Evolutionary conservation across 2,888 invertebrate species (phyloP).

Genomic region (Dryobota labecula): DNA sequence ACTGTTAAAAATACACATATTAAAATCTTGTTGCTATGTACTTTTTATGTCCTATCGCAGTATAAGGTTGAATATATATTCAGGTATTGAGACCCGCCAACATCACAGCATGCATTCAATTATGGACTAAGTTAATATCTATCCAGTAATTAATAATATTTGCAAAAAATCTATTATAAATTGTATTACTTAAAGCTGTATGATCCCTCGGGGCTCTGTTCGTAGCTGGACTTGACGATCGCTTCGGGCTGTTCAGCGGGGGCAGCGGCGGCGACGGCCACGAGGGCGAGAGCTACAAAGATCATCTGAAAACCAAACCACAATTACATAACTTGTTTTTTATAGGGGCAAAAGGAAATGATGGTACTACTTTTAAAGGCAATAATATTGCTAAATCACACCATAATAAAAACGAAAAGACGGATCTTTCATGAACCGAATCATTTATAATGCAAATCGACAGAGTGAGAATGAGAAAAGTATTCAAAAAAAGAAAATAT

Average conservation of each 20-base stretch:
- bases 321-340: neutral
- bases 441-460: neutral
- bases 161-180: neutral
- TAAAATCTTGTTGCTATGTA: neutral
- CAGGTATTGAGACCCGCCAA: neutral
- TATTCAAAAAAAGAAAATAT: neutral
- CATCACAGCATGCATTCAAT: neutral
- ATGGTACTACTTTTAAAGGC: neutral
- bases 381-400: neutral
- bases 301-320: constrained; percentile 51
- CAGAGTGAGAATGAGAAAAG: neutral
- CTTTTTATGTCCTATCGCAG: neutral
- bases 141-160: neutral
- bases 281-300: constrained; percentile 59
- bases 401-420: neutral
- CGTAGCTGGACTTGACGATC: constrained; percentile 7
- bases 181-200: constrained; percentile 32
- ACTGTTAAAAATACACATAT: constrained; percentile 22
- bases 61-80: neutral
- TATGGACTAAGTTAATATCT: neutral
- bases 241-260: constrained; percentile 7
- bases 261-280: constrained; percentile 56
- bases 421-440: neutral
- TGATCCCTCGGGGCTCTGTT: neutral
- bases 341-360: neutral